These are phyloP conservation scores for Sussaba pulchella DNA, from an alignment of 2,888 invertebrate genomes.

Conservation along the genomic window DNA sequence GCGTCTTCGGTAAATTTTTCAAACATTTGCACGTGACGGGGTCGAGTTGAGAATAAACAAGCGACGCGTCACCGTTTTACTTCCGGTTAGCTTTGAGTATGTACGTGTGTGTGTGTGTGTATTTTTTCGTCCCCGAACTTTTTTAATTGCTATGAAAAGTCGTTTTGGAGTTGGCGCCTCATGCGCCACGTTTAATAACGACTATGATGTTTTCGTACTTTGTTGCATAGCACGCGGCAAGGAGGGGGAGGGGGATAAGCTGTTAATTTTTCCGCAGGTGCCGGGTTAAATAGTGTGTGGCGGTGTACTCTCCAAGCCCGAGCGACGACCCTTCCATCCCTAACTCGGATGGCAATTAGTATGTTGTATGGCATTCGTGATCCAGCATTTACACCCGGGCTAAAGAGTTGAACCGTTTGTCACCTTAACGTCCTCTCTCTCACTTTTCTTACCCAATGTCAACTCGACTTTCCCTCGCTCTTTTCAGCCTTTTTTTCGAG, in stretches of 20 bases:
- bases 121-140: too few species aligned
- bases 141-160: slow-evolving; percentile 43
- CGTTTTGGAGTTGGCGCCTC: slow-evolving; percentile 25
- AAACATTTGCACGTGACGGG: too few species aligned
- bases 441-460: slow-evolving; percentile 14
- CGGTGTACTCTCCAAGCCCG: too few species aligned
- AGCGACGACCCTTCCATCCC: neutral
- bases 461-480: slow-evolving; percentile 7
- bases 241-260: too few species aligned
- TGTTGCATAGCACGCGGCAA: neutral
- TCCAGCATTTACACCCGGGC: slow-evolving; percentile 3
- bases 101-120: too few species aligned
- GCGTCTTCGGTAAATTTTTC: too few species aligned
- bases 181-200: neutral
- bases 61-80: too few species aligned
- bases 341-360: slow-evolving; percentile 71
- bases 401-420: slow-evolving; percentile 36
- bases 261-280: slow-evolving; percentile 32
- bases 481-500: slow-evolving; percentile 14
- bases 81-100: too few species aligned
- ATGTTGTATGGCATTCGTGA: slow-evolving; percentile 63
- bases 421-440: slow-evolving; percentile 34
- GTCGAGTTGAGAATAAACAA: too few species aligned
- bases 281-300: slow-evolving; percentile 19
- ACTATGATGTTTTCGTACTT: neutral